phyloP scores from a whole-genome alignment of 2,113 vertebrate species.

The Pseudopipra pipra region DNA sequence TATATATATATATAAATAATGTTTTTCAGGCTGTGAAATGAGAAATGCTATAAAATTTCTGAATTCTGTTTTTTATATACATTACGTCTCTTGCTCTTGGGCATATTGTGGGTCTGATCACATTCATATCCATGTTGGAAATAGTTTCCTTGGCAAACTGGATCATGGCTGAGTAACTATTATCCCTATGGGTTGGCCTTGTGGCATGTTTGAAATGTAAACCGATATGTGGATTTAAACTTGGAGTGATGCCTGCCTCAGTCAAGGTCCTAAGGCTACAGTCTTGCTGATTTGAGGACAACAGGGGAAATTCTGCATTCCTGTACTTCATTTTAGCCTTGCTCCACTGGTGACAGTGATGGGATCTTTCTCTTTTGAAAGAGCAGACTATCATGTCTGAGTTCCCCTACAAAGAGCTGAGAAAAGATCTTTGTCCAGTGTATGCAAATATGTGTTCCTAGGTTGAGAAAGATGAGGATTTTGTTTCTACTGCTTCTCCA shows the following conservation, averaged over 20 bases:
- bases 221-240: background rate
- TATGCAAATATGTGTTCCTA: background rate
- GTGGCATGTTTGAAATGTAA: background rate
- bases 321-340: background rate
- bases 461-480: background rate
- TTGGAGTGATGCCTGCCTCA: background rate
- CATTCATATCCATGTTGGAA: background rate
- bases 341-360: background rate
- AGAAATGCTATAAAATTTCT: background rate
- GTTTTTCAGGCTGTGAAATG: background rate
- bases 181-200: background rate
- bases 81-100: background rate
- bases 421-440: background rate
- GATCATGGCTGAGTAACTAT: background rate
- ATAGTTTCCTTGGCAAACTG: background rate
- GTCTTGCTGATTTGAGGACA: background rate
- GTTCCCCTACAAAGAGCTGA: background rate
- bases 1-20: background rate
- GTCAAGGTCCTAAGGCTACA: background rate
- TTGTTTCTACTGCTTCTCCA: background rate
- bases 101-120: background rate
- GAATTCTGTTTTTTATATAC: background rate
- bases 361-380: background rate
- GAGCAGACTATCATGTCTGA: background rate
- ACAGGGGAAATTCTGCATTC: background rate